Evolutionary conservation across 2,888 invertebrate species (phyloP).

Genomic region (Pristionchus fissidentatus): DNA sequence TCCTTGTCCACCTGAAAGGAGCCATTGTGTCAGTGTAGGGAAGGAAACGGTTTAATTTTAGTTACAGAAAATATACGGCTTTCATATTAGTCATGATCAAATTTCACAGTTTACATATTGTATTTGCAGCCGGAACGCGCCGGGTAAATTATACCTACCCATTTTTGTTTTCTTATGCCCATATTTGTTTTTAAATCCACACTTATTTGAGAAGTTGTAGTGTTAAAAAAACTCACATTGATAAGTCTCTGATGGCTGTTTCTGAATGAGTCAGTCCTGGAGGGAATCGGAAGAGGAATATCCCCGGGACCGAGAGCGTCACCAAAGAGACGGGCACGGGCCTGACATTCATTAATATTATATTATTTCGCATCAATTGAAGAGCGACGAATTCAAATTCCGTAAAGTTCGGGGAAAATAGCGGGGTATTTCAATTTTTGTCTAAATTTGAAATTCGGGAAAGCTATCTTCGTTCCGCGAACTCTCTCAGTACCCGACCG

Average conservation of each 20-base stretch:
- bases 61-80: too few relatives aligned
- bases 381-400: too few relatives aligned
- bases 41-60: too few relatives aligned
- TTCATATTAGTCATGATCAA: background rate
- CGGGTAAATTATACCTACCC: background rate
- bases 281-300: background rate
- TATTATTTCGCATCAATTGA: background rate
- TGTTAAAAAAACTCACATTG: background rate
- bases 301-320: slow-evolving; percentile 5
- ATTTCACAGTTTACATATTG: background rate
- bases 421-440: too few relatives aligned
- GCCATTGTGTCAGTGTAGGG: background rate
- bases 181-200: background rate
- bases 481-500: background rate
- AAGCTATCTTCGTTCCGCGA: too few relatives aligned
- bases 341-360: too few relatives aligned
- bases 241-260: slow-evolving; percentile 38
- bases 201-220: too few relatives aligned
- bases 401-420: too few relatives aligned
- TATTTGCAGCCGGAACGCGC: background rate
- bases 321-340: slow-evolving; percentile 37
- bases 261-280: background rate
- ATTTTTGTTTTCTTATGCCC: background rate
- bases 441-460: background rate
- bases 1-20: slow-evolving; percentile 24